Base-by-base conservation (phyloP, 2,888 invertebrate genomes). In the Nemurella pictetii region DNA sequence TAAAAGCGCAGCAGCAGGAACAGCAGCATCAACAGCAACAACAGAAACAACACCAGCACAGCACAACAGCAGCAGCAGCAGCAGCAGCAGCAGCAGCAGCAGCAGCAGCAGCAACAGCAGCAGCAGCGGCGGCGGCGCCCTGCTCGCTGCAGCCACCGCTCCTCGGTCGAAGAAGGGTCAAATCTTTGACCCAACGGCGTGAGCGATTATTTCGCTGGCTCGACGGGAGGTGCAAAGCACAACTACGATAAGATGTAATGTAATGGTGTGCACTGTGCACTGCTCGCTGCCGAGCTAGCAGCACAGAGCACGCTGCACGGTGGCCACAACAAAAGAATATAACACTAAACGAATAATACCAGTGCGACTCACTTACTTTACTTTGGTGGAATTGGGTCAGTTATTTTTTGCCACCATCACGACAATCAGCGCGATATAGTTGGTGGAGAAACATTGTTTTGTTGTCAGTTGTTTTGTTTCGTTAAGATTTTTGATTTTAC, bases 281-380 rank as follows among this genome's bases (percentile, higher is more conserved):
- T n/a, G n/a, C n/a, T n/a, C n/a, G n/a, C n/a, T n/a, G 9, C 55
- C 55, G 20, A 15, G 55, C 55, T 55, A 3, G n/a, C n/a, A n/a
- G n/a, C n/a, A n/a, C n/a, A n/a, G n/a, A n/a, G n/a, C n/a, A n/a
- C 35, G 55, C 2, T 4, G 72, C 82, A 82, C 82, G 82, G 82
- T 82, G 82, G 82, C 82, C 72, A 20, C 78, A 82, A 82, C 82
- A 82, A 82, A 82, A 82, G 82, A 82, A 82, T 78, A 78, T n/a
- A n/a, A n/a, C n/a, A n/a, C n/a, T n/a, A 29, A 15, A 78, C 78
- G 28, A 78, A 27, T 78, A 78, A 78, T 55, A 55, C 55, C 1
- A 7, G 55, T 32, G 55, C 55, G 55, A 55, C 55, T 55, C 9
- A 55, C 30, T 78, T 30, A 78, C 78, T 78, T n/a, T n/a, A 28